phyloP scores from a whole-genome alignment of 2,113 vertebrate species.

The Pholis gunnellus region DNA sequence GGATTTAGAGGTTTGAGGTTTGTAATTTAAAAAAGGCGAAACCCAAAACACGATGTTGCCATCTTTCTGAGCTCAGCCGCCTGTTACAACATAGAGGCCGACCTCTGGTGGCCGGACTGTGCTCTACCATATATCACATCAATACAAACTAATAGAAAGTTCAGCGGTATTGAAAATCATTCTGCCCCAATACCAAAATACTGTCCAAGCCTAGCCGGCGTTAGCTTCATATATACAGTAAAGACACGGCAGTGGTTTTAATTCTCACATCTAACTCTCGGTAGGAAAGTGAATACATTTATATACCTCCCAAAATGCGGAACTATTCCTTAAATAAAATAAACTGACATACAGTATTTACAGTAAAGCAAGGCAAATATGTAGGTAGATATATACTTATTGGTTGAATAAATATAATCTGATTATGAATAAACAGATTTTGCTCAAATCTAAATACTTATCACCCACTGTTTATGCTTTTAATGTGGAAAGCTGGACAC shows the following conservation, averaged over 20 bases:
- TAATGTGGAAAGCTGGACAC: not conserved
- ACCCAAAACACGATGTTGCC: not conserved
- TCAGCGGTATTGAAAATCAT: too few species aligned
- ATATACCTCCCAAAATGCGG: not conserved
- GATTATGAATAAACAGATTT: not conserved
- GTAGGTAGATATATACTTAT: not conserved
- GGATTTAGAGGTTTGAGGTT: not conserved
- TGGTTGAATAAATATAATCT: not conserved
- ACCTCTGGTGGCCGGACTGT: not conserved
- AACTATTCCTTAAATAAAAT: not conserved
- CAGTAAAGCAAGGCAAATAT: not conserved
- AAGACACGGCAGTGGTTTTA: not conserved
- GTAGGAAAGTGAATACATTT: not conserved
- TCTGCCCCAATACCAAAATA: not conserved
- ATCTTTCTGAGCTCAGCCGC: too few species aligned
- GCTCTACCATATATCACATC: not conserved
- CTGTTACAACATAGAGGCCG: not conserved
- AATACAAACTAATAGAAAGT: not conserved
- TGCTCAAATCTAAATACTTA: not conserved
- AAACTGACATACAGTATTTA: not conserved
- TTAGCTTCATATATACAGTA: not conserved
- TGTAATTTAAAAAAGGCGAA: not conserved
- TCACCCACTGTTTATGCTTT: not conserved
- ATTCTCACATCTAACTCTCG: not conserved
- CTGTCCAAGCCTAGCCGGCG: not conserved